phyloP scores from a whole-genome alignment of 1,140 invertebrate genomes.

The Trichonephila inaurata region DNA sequence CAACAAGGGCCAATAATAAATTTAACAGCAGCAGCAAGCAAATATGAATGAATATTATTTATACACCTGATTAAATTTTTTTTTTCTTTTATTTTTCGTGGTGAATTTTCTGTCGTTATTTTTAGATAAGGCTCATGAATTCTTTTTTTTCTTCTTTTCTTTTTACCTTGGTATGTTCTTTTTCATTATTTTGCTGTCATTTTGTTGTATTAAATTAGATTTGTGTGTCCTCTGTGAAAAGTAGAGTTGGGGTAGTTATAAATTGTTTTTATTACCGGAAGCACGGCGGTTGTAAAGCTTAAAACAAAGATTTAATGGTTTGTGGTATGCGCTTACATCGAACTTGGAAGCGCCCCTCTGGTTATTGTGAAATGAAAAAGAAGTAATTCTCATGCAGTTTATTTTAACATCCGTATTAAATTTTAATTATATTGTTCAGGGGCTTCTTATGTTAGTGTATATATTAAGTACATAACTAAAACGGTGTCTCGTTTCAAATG shows the following conservation, averaged over 20 bases:
- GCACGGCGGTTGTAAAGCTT: not conserved
- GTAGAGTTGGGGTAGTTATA: not conserved
- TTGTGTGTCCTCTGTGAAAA: not conserved
- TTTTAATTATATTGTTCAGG: not conserved
- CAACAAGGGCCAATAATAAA: slow-evolving; percentile 15
- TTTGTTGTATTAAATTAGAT: slow-evolving; percentile 25
- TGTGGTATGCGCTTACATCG: not conserved
- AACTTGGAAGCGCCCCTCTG: not conserved
- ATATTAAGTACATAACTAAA: no score
- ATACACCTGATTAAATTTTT: slow-evolving; percentile 37
- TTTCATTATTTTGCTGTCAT: not conserved
- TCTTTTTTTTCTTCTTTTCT: not conserved
- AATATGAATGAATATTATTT: slow-evolving; percentile 48
- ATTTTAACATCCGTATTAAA: no score
- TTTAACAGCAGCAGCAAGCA: slow-evolving; percentile 4
- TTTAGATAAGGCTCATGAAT: not conserved
- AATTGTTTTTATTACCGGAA: slow-evolving; percentile 39
- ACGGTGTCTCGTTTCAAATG: no score
- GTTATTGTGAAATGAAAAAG: not conserved
- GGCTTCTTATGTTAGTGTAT: not conserved
- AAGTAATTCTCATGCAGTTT: no score
- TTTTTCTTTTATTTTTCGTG: not conserved
- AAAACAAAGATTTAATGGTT: slow-evolving; percentile 26
- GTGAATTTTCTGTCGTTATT: slow-evolving; percentile 12
- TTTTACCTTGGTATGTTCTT: not conserved